Base-by-base conservation (phyloP, 2,888 invertebrate genomes). In the Liodrosophila aerea region DNA sequence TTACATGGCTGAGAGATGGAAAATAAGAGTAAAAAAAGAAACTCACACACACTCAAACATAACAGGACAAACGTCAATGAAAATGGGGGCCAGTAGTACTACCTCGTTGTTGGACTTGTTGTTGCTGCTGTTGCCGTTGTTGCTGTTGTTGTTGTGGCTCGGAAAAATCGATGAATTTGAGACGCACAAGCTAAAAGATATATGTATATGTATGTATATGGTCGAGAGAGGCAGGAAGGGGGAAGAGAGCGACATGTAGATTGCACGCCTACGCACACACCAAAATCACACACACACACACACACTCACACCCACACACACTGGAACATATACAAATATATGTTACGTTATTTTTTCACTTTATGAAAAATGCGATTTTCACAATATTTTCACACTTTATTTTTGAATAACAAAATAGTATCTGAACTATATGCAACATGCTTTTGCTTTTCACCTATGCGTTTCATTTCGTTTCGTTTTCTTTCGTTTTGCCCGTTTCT, bases 91-190 rank as follows among this genome's bases (percentile, higher is more conserved):
- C 84, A 80, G 70, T 80, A 70, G 76, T 58, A 57, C 50, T 64
- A 69, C 50, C 64, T 57, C 50, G 33, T 51, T 51, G 40, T 39
- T 46, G 43, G 40, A 36, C 67, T 72, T 66, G 51, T 73, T 51
- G 62, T 56, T 64, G 60, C 22, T 68, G 58, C 36, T 68, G 44
- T 46, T 39, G 56, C 44, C 60, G 16, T 27, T 50, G 43, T 39
- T 37, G 68, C 31, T 61, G 66, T 40, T 61, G 41, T 27, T 34
- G 34, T 44, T 56, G 11, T 43, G 15, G 47, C 52, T 53, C 37
- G 67, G 70, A 77, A 78, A 78, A 78, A 78, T 78, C 78, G 78
- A 78, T 78, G 85, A 57, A 57, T 81, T 40, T 31, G 71, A 81
- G 77, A 68, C 77, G 59, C 59, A 66, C 67, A 57, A 54, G 49